Percentiles rank a stretch among this genome's conserved stretches.
These are phyloP conservation scores for cat (Felis catus) DNA, from an alignment of 2,113 vertebrate species.

Conservation along the genomic window F.catus_Fca126_mat1.0 CM031421.1:114607001-114607500, in stretches of 20 bases:
- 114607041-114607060: not conserved
- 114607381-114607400: not conserved
- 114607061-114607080: rapidly evolving
- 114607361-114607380: not conserved
- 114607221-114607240: not conserved
- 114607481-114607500: rapidly evolving
- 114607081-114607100: not conserved
- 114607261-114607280: not conserved
- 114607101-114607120: not conserved
- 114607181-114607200: not conserved
- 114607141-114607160: rapidly evolving
- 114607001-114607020: rapidly evolving
- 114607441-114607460: not conserved
- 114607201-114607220: too few relatives aligned
- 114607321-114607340: rapidly evolving
- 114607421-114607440: rapidly evolving
- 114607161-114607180: not conserved
- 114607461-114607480: rapidly evolving
- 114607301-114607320: rapidly evolving
- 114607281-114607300: not conserved
- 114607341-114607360: not conserved
- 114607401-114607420: rapidly evolving
- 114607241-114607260: too few relatives aligned
- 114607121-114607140: not conserved
- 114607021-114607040: rapidly evolving